Evolutionary conservation across 2,888 invertebrate species (phyloP).

Genomic region (Drosophila planitibia): DNA sequence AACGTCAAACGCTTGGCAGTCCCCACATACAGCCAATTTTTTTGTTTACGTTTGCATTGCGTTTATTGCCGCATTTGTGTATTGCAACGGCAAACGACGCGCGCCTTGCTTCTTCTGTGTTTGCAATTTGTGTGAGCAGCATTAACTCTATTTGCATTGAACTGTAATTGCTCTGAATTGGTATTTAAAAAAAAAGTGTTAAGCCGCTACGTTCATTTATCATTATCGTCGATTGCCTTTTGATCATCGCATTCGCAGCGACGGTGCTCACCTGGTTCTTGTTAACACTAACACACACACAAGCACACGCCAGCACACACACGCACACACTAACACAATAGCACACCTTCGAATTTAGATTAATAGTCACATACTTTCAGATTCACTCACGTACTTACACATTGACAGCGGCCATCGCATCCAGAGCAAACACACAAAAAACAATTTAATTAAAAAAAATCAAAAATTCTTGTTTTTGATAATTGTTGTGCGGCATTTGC

Average conservation of each 20-base stretch:
- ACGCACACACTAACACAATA: not conserved
- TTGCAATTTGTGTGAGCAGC: constrained; percentile 13
- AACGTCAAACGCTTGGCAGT: constrained; percentile 65
- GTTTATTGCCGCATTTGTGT: constrained; percentile 31
- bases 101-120: constrained; percentile 28
- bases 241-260: constrained; percentile 59
- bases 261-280: constrained; percentile 55
- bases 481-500: constrained; percentile 32
- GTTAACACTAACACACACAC: constrained; percentile 11
- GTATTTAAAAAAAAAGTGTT: constrained; percentile 11
- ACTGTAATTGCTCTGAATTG: constrained; percentile 12
- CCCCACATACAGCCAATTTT: constrained; percentile 33
- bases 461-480: constrained; percentile 33
- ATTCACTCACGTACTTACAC: constrained; percentile 29
- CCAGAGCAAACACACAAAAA: constrained; percentile 33
- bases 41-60: constrained; percentile 74
- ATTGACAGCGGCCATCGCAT: constrained; percentile 30
- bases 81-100: constrained; percentile 41
- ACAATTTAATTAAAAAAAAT: not conserved
- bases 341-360: constrained; percentile 19
- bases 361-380: constrained; percentile 45
- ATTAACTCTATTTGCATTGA: constrained; percentile 11
- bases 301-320: not conserved
- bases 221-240: constrained; percentile 64
- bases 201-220: constrained; percentile 35